Percentiles rank a stretch among this genome's conserved stretches.
phyloP scores from a whole-genome alignment of 2,113 vertebrate genomes.

The Gopherus evgoodei region DNA sequence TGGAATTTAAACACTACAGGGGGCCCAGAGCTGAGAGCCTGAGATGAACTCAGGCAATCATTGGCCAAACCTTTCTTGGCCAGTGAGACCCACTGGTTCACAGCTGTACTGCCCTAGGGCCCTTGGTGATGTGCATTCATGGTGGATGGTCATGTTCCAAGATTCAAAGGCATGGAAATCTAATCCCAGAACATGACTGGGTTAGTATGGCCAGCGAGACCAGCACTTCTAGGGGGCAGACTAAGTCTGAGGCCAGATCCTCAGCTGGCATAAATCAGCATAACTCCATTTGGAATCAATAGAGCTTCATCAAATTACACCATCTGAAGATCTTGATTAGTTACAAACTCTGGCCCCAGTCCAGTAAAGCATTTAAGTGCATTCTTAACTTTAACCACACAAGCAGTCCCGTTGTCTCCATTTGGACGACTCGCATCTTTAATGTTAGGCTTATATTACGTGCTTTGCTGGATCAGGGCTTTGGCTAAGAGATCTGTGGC shows the following conservation, averaged over 20 bases:
- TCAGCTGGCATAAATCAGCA: not conserved
- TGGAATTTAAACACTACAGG: not conserved
- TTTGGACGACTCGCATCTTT: not conserved
- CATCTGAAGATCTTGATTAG: not conserved
- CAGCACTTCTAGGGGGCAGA: not conserved
- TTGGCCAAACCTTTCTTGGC: not conserved
- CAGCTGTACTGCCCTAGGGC: too few species aligned
- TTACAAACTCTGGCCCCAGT: not conserved
- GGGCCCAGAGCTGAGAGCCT: not conserved
- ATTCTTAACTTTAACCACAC: not conserved
- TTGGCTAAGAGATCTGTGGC: not conserved
- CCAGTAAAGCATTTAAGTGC: not conserved
- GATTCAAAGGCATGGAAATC: not conserved
- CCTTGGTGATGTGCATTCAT: not conserved
- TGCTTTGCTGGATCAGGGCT: not conserved
- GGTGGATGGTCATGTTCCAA: not conserved
- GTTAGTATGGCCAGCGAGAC: not conserved
- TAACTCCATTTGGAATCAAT: not conserved
- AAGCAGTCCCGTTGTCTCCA: not conserved
- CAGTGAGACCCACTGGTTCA: not conserved
- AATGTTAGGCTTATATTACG: not conserved
- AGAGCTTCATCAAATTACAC: not conserved
- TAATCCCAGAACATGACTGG: not conserved
- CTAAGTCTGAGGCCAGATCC: not conserved
- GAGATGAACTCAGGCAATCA: not conserved